Conservation (phyloP, 2,888 invertebrate genomes). For the Cryptosula pallasiana region DNA sequence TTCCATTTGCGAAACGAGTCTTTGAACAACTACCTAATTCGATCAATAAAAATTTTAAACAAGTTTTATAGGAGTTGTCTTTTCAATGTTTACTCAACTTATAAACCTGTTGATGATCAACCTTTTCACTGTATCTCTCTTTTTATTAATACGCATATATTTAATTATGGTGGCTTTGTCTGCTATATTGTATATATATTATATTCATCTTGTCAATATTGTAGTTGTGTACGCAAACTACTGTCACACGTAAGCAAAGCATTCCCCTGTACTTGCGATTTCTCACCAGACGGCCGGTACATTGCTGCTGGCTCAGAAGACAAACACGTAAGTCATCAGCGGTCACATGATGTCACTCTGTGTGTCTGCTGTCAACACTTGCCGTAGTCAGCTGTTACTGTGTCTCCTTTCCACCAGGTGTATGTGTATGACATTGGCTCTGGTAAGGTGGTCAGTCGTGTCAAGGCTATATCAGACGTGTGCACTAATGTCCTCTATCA, state of each 20-base stretch:
- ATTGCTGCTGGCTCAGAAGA: constrained; percentile 9
- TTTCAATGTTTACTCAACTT: no score
- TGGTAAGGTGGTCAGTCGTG: background rate
- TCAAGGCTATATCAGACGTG: background rate
- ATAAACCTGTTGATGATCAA: no score
- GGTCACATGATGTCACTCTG: background rate
- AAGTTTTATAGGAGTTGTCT: no score
- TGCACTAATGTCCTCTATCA: constrained; percentile 1
- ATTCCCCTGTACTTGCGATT: constrained; percentile 4
- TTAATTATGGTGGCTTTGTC: no score
- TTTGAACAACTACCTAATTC: no score
- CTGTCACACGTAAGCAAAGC: constrained; percentile 1
- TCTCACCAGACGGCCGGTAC: constrained; percentile 9
- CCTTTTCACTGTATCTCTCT: no score
- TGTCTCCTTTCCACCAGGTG: background rate
- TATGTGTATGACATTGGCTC: constrained; percentile 9
- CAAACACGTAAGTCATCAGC: constrained; percentile 11
- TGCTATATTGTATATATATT: no score
- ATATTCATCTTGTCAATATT: no score
- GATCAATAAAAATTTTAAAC: no score
- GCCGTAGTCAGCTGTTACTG: background rate
- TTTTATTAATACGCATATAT: no score
- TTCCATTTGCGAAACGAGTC: no score
- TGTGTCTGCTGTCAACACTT: no score
- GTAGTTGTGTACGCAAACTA: background rate